These are phyloP conservation scores for Rhipidura dahli DNA, from an alignment of 2,113 vertebrate species.

Conservation along the genomic window DNA sequence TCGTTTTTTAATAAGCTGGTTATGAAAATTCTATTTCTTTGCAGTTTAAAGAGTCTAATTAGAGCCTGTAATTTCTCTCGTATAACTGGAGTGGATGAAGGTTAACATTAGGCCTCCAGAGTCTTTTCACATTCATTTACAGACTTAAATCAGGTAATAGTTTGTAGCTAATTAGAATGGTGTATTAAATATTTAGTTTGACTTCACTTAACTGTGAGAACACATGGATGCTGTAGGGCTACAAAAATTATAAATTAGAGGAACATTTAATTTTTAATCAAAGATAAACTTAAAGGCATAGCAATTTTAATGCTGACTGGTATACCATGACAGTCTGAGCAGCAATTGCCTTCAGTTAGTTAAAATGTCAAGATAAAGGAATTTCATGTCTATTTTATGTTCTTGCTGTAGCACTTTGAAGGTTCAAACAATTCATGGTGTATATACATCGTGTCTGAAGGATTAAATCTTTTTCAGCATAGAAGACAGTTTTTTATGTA, in stretches of 20 bases:
- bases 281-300: constrained; percentile 69
- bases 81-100: constrained; percentile 75
- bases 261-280: constrained; percentile 75
- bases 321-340: not conserved
- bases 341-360: not conserved
- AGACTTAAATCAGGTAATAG: constrained; percentile 82
- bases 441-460: not conserved
- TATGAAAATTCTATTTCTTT: constrained; percentile 86
- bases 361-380: constrained; percentile 62
- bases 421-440: constrained; percentile 41
- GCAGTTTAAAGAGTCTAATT: constrained; percentile 84
- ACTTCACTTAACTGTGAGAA: constrained; percentile 70
- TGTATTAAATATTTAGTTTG: constrained; percentile 80
- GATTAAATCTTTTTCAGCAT: constrained; percentile 1
- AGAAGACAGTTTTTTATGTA: not conserved
- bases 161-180: constrained; percentile 80
- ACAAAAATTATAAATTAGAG: constrained; percentile 56
- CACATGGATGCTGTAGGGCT: constrained; percentile 42
- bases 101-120: constrained; percentile 77
- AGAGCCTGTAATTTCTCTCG: constrained; percentile 78
- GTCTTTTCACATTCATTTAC: constrained; percentile 79
- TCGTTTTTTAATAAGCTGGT: constrained; percentile 80
- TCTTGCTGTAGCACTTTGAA: not conserved
- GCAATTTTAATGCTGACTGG: constrained; percentile 40
- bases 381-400: constrained; percentile 44